Conservation (phyloP, 2,797 vertebrate genomes). For the Diceros bicornis region DNA sequence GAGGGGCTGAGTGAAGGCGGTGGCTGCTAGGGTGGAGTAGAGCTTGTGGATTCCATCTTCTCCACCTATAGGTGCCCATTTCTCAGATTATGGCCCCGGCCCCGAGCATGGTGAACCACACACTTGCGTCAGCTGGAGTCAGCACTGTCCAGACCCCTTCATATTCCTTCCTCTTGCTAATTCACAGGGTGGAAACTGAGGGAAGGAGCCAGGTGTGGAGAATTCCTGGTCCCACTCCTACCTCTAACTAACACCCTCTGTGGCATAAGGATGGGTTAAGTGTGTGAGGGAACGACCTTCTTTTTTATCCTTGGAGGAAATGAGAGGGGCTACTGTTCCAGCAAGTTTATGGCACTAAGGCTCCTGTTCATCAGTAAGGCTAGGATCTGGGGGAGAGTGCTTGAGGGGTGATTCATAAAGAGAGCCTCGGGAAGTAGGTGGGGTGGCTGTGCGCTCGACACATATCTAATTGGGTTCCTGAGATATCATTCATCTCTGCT, state of each 20-base stretch:
- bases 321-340: not conserved
- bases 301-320: not conserved
- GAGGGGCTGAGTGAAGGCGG: not conserved
- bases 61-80: not conserved
- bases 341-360: not conserved
- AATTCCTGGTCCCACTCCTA: not conserved
- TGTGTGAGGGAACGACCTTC: not conserved
- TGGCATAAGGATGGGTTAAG: not conserved
- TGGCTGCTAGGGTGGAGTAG: not conserved
- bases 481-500: not conserved
- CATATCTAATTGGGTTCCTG: not conserved
- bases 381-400: not conserved
- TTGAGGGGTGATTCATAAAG: not conserved
- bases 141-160: not conserved
- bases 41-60: fast-evolving
- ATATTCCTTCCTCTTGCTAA: not conserved
- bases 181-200: not conserved
- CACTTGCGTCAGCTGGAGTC: not conserved
- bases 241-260: not conserved
- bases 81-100: not conserved
- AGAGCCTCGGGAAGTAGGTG: not conserved
- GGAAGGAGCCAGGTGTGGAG: not conserved
- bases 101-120: not conserved
- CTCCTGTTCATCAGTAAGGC: not conserved
- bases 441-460: too few relatives aligned